Evolutionary conservation across 1,140 invertebrate genomes (phyloP).

Genomic region (Achatina immaculata): DNA sequence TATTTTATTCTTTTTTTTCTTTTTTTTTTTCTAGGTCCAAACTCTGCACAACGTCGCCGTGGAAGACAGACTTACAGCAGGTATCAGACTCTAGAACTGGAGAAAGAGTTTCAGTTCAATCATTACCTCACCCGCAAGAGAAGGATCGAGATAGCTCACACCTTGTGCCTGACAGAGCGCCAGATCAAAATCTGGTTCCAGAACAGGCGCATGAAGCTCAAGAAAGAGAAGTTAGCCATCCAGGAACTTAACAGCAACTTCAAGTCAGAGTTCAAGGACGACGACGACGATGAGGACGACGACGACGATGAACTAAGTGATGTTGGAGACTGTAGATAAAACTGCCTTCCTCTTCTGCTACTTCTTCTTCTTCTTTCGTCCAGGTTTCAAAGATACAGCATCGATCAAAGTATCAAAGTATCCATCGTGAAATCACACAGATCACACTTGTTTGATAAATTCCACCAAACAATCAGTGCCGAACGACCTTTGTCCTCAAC

Average conservation of each 20-base stretch:
- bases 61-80: constrained; percentile 97
- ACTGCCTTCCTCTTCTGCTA: too few relatives aligned
- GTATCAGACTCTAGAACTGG: constrained; percentile 79
- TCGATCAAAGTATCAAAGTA: too few relatives aligned
- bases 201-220: constrained; percentile 92
- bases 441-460: too few relatives aligned
- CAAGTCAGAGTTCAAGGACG: constrained; percentile 25
- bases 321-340: not conserved
- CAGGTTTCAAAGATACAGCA: too few relatives aligned
- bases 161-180: constrained; percentile 88
- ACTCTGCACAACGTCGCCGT: constrained; percentile 91
- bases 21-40: constrained; percentile 82
- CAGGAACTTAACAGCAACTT: constrained; percentile 46
- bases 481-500: too few relatives aligned
- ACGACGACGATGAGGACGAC: constrained; percentile 12
- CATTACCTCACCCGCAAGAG: constrained; percentile 78
- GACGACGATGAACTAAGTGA: not conserved
- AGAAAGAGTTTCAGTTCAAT: constrained; percentile 72
- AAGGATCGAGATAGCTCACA: constrained; percentile 90
- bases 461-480: too few relatives aligned
- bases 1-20: not conserved
- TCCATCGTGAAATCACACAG: too few relatives aligned
- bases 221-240: constrained; percentile 91
- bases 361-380: too few relatives aligned
- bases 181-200: constrained; percentile 79